Conservation (phyloP, 2,888 invertebrate genomes). For the Malthinus flaveolus region DNA sequence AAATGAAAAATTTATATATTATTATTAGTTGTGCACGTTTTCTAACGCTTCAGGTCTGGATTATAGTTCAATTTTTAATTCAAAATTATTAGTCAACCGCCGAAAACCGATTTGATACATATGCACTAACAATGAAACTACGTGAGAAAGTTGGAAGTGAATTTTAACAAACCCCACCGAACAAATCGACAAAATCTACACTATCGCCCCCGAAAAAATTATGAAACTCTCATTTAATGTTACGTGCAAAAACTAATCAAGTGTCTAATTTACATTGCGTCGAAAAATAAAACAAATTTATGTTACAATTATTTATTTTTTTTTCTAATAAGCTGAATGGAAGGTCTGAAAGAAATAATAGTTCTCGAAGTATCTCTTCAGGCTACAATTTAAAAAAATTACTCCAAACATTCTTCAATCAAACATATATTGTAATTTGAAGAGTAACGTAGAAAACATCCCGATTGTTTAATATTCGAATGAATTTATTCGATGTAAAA, state of each 20-base stretch:
- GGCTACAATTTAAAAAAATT: conserved; percentile 10
- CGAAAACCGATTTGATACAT: too few species aligned
- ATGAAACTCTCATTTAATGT: too few species aligned
- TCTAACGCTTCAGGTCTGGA: too few species aligned
- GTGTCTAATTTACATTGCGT: conserved; percentile 11
- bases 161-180: too few species aligned
- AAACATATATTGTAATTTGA: conserved; percentile 37
- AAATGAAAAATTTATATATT: too few species aligned
- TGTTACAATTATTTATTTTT: conserved; percentile 10
- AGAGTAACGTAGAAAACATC: conserved; percentile 49
- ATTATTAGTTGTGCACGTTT: too few species aligned
- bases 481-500: conserved; percentile 50
- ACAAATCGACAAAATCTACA: too few species aligned
- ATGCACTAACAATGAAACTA: too few species aligned
- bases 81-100: too few species aligned
- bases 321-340: conserved; percentile 10
- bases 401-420: conserved; percentile 12
- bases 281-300: neutral
- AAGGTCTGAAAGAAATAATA: conserved; percentile 45
- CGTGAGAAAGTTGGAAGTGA: too few species aligned
- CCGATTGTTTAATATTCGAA: conserved; percentile 41
- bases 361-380: conserved; percentile 26
- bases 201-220: conserved; percentile 19
- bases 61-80: too few species aligned
- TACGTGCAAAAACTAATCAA: conserved; percentile 28